Conservation (phyloP, 1,140 invertebrate species). For the Drosophila athabasca region DNA sequence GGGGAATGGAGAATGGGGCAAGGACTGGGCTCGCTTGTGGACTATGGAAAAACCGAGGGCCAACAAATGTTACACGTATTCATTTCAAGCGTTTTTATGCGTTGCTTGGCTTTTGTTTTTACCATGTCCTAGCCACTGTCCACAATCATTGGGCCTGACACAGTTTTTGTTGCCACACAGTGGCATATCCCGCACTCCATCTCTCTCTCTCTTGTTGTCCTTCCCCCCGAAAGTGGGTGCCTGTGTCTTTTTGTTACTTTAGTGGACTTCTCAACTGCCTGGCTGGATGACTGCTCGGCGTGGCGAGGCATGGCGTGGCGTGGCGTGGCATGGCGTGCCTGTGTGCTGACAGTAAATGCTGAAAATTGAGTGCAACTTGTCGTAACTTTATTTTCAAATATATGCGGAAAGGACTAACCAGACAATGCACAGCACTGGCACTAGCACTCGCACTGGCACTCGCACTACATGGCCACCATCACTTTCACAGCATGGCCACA, state of each 20-base stretch:
- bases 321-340: constrained; percentile 56
- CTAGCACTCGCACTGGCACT: constrained; percentile 28
- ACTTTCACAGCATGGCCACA: constrained; percentile 6
- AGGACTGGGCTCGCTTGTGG: constrained; percentile 10
- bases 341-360: constrained; percentile 75
- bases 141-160: constrained; percentile 50
- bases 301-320: constrained; percentile 1
- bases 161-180: constrained; percentile 53
- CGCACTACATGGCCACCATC: constrained; percentile 4
- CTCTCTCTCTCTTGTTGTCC: no score
- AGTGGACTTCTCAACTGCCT: constrained; percentile 39
- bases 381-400: constrained; percentile 82
- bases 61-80: constrained; percentile 68
- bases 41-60: not conserved
- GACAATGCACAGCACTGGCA: constrained; percentile 66
- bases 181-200: not conserved
- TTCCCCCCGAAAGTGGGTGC: no score
- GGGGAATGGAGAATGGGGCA: not conserved
- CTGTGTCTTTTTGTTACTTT: not conserved
- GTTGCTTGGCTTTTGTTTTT: constrained; percentile 71
- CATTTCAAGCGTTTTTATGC: constrained; percentile 80
- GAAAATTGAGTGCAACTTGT: constrained; percentile 82
- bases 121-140: constrained; percentile 35
- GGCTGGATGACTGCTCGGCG: not conserved
- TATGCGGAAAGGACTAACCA: constrained; percentile 81